phyloP scores from a whole-genome alignment of 2,888 invertebrate species.

The Hecatera dysodea region DNA sequence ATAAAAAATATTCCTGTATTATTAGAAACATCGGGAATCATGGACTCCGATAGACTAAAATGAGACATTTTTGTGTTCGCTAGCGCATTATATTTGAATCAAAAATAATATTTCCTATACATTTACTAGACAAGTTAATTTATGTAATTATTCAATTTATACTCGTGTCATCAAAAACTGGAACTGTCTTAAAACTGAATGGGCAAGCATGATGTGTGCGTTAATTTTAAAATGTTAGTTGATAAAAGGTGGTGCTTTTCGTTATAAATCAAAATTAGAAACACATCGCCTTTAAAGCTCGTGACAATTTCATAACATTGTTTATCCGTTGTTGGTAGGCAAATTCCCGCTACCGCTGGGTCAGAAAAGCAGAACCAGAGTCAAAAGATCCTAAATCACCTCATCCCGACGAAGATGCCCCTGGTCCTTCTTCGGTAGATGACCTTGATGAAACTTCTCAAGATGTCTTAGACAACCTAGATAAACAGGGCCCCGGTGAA shows the following conservation, averaged over 20 bases:
- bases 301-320: conserved; percentile 33
- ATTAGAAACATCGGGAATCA: neutral
- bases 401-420: neutral
- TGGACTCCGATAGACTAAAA: neutral
- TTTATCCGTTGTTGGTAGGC: conserved; percentile 53
- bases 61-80: neutral
- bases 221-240: neutral
- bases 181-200: neutral
- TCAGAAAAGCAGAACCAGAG: conserved; percentile 21
- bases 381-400: conserved; percentile 6
- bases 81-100: neutral
- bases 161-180: neutral
- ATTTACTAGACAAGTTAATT: too few relatives aligned
- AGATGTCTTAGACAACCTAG: neutral
- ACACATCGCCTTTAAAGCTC: conserved; percentile 31
- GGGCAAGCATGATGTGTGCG: neutral
- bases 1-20: too few relatives aligned
- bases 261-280: conserved; percentile 10
- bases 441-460: conserved; percentile 11
- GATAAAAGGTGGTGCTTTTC: conserved; percentile 43
- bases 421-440: conserved; percentile 4
- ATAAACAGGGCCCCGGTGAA: neutral
- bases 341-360: conserved; percentile 42
- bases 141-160: neutral
- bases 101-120: too few relatives aligned